phyloP scores from a whole-genome alignment of 2,888 invertebrate genomes.

The Drosophila anceps region DNA sequence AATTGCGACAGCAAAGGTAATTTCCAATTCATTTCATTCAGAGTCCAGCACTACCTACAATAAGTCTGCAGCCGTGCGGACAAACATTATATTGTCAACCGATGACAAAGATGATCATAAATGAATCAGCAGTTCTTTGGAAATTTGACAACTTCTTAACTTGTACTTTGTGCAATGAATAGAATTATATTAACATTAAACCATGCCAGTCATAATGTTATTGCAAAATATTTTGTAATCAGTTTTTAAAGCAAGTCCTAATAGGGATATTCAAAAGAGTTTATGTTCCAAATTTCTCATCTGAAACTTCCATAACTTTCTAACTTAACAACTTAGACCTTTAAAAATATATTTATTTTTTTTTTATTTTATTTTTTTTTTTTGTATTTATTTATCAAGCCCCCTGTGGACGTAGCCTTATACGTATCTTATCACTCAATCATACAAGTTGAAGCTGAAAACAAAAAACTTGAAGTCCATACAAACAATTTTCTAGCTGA shows the following conservation, averaged over 20 bases:
- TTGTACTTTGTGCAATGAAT: background rate
- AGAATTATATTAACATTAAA: background rate
- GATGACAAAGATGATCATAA: conserved; percentile 7
- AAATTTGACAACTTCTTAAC: conserved; percentile 1
- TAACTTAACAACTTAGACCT: background rate
- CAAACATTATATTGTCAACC: background rate
- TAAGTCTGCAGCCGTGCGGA: background rate
- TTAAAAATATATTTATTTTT: too few species aligned
- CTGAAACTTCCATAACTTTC: too few species aligned
- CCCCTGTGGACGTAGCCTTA: background rate
- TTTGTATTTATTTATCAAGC: background rate
- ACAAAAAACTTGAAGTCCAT: conserved; percentile 5
- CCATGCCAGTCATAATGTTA: background rate
- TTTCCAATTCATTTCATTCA: conserved; percentile 6
- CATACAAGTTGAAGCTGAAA: conserved; percentile 4
- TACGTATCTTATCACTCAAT: conserved; percentile 9
- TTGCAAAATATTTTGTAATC: background rate
- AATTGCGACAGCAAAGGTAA: conserved; percentile 3
- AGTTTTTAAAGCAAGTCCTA: too few species aligned
- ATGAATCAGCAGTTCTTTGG: background rate
- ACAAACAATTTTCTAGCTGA: background rate
- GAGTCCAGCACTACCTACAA: background rate
- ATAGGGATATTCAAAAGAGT: too few species aligned
- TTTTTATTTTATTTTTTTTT: too few species aligned
- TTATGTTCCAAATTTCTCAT: too few species aligned